Evolutionary conservation across 2,113 vertebrate species (phyloP), one percentile per base, ranked within the genome.

Genomic region (Atractosteus spatula): DNA sequence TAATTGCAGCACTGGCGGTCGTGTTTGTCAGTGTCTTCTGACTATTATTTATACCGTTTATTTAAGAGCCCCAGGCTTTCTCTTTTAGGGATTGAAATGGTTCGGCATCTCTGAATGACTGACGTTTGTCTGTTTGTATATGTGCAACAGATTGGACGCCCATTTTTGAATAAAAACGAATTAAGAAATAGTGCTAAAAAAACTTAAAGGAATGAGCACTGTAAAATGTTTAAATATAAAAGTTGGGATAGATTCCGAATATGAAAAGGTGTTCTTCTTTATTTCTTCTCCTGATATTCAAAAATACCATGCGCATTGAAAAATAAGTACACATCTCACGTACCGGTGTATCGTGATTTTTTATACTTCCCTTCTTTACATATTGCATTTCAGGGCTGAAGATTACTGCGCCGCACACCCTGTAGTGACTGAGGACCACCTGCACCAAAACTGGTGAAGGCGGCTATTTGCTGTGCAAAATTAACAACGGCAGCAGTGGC

Each of bases 401-500:
- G 56, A 80, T 72, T 41, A 71, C 61, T 76, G 71, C 3, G 75
- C 77, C 71, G 54, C 71, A 47, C 74, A 72, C 80, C 68, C 66
- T 59, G 45, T 78, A 76, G 78, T 81, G 75, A 82, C 74, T 73
- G 76, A 82, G 71, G 73, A 82, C 78, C 82, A 83, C 84, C 83
- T 86, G 82, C 80, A 67, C 62, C 63, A 69, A 47, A 47, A 59
- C 71, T 74, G 64, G 55, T 71, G 71, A 86, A 5, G 47, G 47
- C 47, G 83, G 84, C 89, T 84, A 84, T 79, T 82, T 78, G 86
- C 41, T 41, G 7, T 84, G 81, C 67, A 42, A 70, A 63, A 62
- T 68, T 69, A 68, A 17, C 55, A 8, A 16, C 29, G 3, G 4
- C 55, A 13, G 7, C 17, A 12, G 66, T 54, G 64, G 76, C 67